Evolutionary conservation across 2,113 vertebrate genomes (phyloP).

Genomic region (Columba livia): DNA sequence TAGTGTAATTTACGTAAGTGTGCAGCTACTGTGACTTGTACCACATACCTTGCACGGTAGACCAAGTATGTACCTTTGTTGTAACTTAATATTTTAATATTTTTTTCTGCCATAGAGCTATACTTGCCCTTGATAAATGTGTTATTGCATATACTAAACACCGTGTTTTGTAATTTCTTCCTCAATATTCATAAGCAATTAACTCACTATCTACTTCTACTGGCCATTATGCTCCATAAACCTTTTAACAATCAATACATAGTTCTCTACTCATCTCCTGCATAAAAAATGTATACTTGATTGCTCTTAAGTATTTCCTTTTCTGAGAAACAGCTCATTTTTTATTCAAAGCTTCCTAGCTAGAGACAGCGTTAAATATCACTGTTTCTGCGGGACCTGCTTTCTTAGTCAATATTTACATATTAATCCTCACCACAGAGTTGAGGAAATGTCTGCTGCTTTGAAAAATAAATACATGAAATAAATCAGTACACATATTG

Average conservation of each 20-base stretch:
- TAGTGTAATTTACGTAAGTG: neutral
- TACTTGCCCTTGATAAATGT: neutral
- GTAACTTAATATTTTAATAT: neutral
- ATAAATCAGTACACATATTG: neutral
- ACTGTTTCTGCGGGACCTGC: neutral
- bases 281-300: conserved; percentile 6
- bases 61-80: neutral
- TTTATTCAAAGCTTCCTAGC: conserved; percentile 28
- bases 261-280: neutral
- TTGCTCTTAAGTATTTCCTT: conserved; percentile 28
- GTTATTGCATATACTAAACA: neutral
- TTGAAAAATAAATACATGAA: neutral
- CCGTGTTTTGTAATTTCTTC: neutral
- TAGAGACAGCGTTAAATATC: neutral
- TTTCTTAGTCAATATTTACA: neutral
- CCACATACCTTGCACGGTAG: neutral
- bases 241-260: conserved; percentile 41
- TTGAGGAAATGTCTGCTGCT: neutral
- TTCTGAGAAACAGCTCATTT: conserved; percentile 33
- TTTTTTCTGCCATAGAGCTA: neutral
- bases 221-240: neutral
- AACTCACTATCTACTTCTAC: neutral
- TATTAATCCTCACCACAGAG: neutral
- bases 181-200: neutral
- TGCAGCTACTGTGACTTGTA: neutral